A percentile compares a stretch with the other conserved stretches of the same genome.
Evolutionary conservation across 2,113 vertebrate species (phyloP).

Genomic region (Cisticola juncidis): DNA sequence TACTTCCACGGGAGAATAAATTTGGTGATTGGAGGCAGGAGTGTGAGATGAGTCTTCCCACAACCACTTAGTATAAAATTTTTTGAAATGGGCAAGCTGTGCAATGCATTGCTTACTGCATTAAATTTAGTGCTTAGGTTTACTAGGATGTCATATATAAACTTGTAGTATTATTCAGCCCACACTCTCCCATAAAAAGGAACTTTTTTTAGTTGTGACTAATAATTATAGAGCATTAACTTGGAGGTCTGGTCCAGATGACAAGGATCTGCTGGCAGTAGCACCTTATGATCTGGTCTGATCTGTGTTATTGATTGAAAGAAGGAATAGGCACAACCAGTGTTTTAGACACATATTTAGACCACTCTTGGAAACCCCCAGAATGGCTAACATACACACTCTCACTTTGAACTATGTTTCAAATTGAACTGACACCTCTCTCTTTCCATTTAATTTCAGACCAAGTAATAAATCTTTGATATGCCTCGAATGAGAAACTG

Average conservation of each 20-base stretch:
- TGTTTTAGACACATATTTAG: not conserved
- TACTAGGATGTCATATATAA: not conserved
- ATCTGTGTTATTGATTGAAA: not conserved
- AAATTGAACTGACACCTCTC: not conserved
- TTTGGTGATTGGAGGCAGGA: not conserved
- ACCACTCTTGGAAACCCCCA: not conserved
- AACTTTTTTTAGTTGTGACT: not conserved
- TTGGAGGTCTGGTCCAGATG: not conserved
- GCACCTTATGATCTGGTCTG: not conserved
- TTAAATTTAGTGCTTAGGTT: not conserved
- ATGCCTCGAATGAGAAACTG: not conserved
- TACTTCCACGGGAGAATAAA: not conserved
- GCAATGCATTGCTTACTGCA: not conserved
- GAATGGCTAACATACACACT: not conserved
- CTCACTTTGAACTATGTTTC: conserved; percentile 9
- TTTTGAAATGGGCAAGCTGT: not conserved
- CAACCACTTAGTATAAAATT: not conserved
- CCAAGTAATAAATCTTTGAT: not conserved
- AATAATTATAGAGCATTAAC: not conserved
- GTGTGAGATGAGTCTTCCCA: not conserved
- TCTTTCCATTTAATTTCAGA: not conserved
- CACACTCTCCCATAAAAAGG: not conserved
- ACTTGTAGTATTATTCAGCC: not conserved
- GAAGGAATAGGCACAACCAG: not conserved
- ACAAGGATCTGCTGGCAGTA: not conserved